Percentiles rank a stretch among this genome's conserved stretches.
These are phyloP conservation scores for Acanthopagrus latus DNA, from an alignment of 2,797 vertebrate genomes.

Conservation along the genomic window DNA sequence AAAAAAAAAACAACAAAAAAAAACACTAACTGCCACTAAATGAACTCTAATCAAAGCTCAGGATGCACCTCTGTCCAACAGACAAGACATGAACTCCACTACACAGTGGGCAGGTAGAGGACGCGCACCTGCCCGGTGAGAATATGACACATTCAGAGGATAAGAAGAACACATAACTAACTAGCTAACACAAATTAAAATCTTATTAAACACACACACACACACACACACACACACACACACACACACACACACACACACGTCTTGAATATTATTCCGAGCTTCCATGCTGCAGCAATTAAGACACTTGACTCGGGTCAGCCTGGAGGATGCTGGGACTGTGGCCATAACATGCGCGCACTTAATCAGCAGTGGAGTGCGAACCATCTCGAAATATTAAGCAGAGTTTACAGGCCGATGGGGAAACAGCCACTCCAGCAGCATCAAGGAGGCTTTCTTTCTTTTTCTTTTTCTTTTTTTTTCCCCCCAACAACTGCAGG, in stretches of 20 bases:
- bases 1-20: too few species aligned
- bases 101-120: slow-evolving; percentile 42
- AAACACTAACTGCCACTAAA: slow-evolving; percentile 91
- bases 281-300: slow-evolving; percentile 18
- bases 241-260: slow-evolving; percentile 8
- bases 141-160: not conserved
- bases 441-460: not conserved
- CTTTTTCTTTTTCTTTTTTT: too few species aligned
- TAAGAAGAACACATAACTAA: too few species aligned
- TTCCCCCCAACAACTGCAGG: slow-evolving; percentile 11
- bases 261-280: not conserved
- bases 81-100: not conserved
- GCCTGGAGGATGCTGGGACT: slow-evolving; percentile 19
- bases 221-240: too few species aligned
- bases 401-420: slow-evolving; percentile 67
- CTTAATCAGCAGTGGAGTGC: not conserved
- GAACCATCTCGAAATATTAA: slow-evolving; percentile 43
- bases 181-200: not conserved
- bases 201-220: not conserved
- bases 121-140: not conserved
- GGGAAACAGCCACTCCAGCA: slow-evolving; percentile 77
- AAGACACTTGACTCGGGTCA: slow-evolving; percentile 50
- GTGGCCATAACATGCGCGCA: slow-evolving; percentile 7
- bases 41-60: slow-evolving; percentile 88
- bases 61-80: slow-evolving; percentile 79